Base-by-base conservation (phyloP, 1,140 invertebrate species). In the Ephestia elutella region DNA sequence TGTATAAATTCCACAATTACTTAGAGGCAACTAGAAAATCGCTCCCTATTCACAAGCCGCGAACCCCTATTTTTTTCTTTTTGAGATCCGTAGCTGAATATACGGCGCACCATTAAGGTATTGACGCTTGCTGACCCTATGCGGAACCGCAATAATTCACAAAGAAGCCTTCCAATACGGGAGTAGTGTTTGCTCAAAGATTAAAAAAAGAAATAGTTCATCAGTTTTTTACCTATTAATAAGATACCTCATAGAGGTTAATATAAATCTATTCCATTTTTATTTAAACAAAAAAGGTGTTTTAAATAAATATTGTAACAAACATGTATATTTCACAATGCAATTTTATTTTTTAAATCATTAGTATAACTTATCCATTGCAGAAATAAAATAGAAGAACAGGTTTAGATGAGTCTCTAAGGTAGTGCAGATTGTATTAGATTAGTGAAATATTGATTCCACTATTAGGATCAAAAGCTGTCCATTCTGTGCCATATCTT, bases 71-170 rank as follows among this genome's bases (percentile, higher is more conserved):
- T 80, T 82, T 79, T 79, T 73, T 73, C 68, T 74, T 79, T 80
- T 81, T 81, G 62, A 62, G 74, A 62, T 76, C 63, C 69, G 58
- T 49, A 75, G 66, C 68, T 75, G 72, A 63, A 81, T 70, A 73
- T 75, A 80, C 68, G 69, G 62, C 59, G 48, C 35, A 25, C 82
- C 79, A 85, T 85, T 82, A 85, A 75, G 73, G 73, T 79, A 85
- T 85, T 82, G 79, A 78, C 72, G 72, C 60, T 59, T 65, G 66
- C 32, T n/a, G 61, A 38, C 69, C 68, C 66, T 57, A 57, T 68
- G 56, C 68, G 73, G 66, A 65, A 66, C 75, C 75, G 80, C 78
- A 78, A 86, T 86, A 86, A 83, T 86, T 86, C 75, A 83, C 82
- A 86, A 86, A 80, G 79, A 81, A 73, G 65, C 74, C 70, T 69